Percentiles rank a stretch among this genome's conserved stretches.
Evolutionary conservation across 2,888 invertebrate genomes (phyloP).

Genomic region (Helleia helle): DNA sequence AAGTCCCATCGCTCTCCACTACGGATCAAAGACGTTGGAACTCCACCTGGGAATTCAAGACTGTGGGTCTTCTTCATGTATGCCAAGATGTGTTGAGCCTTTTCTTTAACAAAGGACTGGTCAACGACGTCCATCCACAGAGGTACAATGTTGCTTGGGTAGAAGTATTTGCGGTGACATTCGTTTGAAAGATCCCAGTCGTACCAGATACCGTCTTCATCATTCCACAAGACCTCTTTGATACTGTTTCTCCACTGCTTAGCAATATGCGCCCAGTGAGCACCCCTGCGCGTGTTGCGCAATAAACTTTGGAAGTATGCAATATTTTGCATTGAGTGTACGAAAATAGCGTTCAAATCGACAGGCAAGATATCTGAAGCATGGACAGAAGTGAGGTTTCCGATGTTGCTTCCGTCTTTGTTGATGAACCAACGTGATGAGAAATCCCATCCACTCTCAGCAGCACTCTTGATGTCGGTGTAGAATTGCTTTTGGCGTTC

Average conservation of each 20-base stretch:
- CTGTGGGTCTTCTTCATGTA: conserved; percentile 66
- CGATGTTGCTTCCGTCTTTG: conserved; percentile 68
- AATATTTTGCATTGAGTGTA: conserved; percentile 78
- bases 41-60: conserved; percentile 76
- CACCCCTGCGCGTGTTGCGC: conserved; percentile 55
- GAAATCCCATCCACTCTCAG: conserved; percentile 93
- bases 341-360: conserved; percentile 86
- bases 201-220: conserved; percentile 84
- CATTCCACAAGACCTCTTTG: conserved; percentile 82
- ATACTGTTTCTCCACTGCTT: conserved; percentile 76
- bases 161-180: conserved; percentile 78
- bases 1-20: conserved; percentile 87
- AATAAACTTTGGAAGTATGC: conserved; percentile 74
- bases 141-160: conserved; percentile 81
- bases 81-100: conserved; percentile 64
- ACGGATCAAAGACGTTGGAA: conserved; percentile 78
- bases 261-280: conserved; percentile 67
- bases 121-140: conserved; percentile 80
- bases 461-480: conserved; percentile 82
- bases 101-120: conserved; percentile 32
- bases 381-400: conserved; percentile 76
- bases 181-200: conserved; percentile 79
- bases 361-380: conserved; percentile 83
- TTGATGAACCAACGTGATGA: conserved; percentile 84
- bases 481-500: conserved; percentile 72